phyloP scores from a whole-genome alignment of 2,797 vertebrate genomes.

The Eulemur albifrons region DNA sequence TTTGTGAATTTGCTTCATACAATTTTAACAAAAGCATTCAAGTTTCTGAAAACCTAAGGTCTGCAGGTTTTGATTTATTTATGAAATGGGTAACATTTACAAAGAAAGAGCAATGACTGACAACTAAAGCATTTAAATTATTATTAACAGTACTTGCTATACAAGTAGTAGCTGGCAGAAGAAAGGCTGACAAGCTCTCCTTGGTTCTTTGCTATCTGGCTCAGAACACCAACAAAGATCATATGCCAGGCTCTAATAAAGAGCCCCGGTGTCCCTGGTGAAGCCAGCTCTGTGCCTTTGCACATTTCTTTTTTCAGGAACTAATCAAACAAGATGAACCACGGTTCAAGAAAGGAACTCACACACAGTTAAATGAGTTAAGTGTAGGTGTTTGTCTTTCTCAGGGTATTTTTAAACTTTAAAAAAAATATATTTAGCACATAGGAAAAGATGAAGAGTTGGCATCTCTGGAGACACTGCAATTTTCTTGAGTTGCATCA shows the following conservation, averaged over 20 bases:
- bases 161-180: slow-evolving; percentile 71
- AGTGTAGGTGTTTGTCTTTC: not conserved
- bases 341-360: slow-evolving; percentile 20
- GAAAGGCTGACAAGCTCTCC: slow-evolving; percentile 53
- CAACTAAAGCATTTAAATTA: slow-evolving; percentile 85
- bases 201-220: slow-evolving; percentile 30
- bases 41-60: slow-evolving; percentile 94
- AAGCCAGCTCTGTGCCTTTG: not conserved
- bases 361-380: not conserved
- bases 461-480: not conserved
- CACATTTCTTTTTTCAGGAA: not conserved
- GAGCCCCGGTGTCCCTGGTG: not conserved
- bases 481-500: not conserved
- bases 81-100: slow-evolving; percentile 89
- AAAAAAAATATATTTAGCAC: slow-evolving; percentile 18
- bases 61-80: slow-evolving; percentile 90
- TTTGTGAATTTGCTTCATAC: slow-evolving; percentile 96
- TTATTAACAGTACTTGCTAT: slow-evolving; percentile 84
- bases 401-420: not conserved
- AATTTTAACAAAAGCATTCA: slow-evolving; percentile 98
- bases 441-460: not conserved
- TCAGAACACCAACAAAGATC: slow-evolving; percentile 14
- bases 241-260: not conserved
- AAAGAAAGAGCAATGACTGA: slow-evolving; percentile 88
- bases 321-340: slow-evolving; percentile 4